Base-by-base conservation (phyloP, 23 tunicate genomes). In the Phallusia fumigata region DNA sequence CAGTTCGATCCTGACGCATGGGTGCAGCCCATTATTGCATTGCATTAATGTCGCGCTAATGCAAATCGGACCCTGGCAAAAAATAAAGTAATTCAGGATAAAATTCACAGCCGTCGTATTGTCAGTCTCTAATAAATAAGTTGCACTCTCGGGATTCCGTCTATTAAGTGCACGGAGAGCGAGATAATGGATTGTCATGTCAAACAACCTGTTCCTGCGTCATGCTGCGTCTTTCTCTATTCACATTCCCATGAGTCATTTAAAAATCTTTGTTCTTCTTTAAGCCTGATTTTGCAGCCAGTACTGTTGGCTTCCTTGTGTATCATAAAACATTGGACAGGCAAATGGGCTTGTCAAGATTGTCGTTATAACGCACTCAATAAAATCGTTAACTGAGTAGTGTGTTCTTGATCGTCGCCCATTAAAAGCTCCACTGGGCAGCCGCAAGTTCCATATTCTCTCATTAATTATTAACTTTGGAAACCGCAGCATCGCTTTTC, bases 381-480 rank as follows among this genome's bases (percentile, higher is more conserved):
- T 58, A 58, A 58, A 58, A 58, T 58, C 69, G 69, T 58, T 58
- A 58, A 58, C 69, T 58, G 69, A 58, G 28, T 16, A 58, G 69
- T 24, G 69, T 58, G 69, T 58, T 24, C 28, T 58, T 58, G 69
- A 58, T 58, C 69, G 69, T 58, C 69, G 26, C 69, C 69, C 69
- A 58, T 58, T 58, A 58, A 58, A 58, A 58, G 69, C 69, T 58
- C 69, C 69, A 58, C 69, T 58, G 69, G 69, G 69, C 69, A 58
- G 69, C 69, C 69, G 69, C 69, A 58, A 58, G 69, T 58, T 58
- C 69, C 69, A 58, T 58, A 58, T 58, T 58, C 69, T 58, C 26
- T 58, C 69, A 58, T 58, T 58, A 58, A 58, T 58, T 58, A 58
- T 58, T 58, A 58, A 58, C 69, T 6, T 1, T 22, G 28, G 69